Conservation (phyloP, 2,888 invertebrate genomes). For the Halictus ligatus region DNA sequence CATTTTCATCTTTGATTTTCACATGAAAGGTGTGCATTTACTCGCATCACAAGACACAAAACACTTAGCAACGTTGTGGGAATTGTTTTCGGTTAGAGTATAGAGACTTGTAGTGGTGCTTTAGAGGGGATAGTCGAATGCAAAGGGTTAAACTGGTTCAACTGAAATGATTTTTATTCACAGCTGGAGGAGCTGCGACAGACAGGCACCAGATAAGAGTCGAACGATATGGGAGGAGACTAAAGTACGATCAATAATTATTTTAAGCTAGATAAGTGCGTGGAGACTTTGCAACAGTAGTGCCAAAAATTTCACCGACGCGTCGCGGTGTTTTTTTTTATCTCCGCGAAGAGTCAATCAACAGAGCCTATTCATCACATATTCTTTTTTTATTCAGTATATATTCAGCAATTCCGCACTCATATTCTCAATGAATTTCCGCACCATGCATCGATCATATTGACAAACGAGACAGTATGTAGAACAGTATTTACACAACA, state of each 20-base stretch:
- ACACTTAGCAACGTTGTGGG: no score
- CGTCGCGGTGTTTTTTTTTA: constrained; percentile 1
- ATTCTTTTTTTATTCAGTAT: constrained; percentile 7
- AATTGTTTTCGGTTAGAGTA: not conserved
- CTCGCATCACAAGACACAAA: no score
- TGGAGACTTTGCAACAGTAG: constrained; percentile 43
- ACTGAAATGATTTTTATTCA: constrained; percentile 31
- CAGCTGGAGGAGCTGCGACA: constrained; percentile 80
- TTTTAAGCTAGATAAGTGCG: constrained; percentile 33
- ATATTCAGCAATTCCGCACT: constrained; percentile 15
- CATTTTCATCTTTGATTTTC: not conserved
- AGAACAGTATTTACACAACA: constrained; percentile 49
- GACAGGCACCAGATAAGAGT: constrained; percentile 71
- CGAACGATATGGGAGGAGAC: not conserved
- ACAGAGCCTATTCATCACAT: constrained; percentile 13
- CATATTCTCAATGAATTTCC: constrained; percentile 42
- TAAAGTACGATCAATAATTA: constrained; percentile 37
- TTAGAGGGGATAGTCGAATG: not conserved
- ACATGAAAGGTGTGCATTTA: not conserved
- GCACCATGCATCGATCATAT: constrained; percentile 35
- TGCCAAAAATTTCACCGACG: constrained; percentile 46
- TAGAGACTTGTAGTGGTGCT: not conserved
- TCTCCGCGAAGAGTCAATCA: constrained; percentile 21
- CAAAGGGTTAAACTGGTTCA: not conserved
- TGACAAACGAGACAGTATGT: constrained; percentile 33